Evolutionary conservation across 2,888 invertebrate species (phyloP), one percentile per base, ranked within the genome.

Genomic region (Drosophila suboccidentalis): DNA sequence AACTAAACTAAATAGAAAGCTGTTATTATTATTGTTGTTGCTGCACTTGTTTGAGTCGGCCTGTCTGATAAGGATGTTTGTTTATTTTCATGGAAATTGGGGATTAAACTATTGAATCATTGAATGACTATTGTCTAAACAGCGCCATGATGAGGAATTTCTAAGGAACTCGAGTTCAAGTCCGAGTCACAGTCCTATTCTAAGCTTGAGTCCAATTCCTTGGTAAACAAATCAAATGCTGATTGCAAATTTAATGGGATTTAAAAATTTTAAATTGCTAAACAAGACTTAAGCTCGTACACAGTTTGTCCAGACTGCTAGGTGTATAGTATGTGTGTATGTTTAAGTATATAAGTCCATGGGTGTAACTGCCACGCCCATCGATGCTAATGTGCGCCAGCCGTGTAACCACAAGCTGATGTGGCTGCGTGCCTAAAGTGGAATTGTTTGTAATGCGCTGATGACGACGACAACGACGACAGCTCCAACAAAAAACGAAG

Each of bases 361-460:
- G 55, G 36, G 39, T 60, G 34, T 50, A 4, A 34, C 11, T 64
- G 65, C 53, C 73, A 61, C 59, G 55, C 67, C 64, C 75, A 49
- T 4, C 39, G 32, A 53, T 50, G 57, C n/a, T 34, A 57, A 39
- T 47, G 38, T 44, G 58, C 64, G 62, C 19, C 59, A 60, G 55
- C 55, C 66, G 70, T 68, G 68, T 74, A 58, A 58, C 86, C 86
- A 77, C 89, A 86, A 88, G 76, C 80, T 88, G 71, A 61, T 86
- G 82, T 68, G 87, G 85, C 74, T 87, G 66, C 81, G 65, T 74
- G 72, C 76, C 80, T 77, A 78, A 86, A 88, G 87, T 86, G 89
- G 78, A 87, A 88, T 88, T 86, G 86, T 88, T 84, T 82, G 86
- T 88, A 86, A 88, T 88, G 84, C 84, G 80, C 71, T 75, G 86